Conservation (phyloP, 2,113 vertebrate species). For the Ginglymostoma cirratum region DNA sequence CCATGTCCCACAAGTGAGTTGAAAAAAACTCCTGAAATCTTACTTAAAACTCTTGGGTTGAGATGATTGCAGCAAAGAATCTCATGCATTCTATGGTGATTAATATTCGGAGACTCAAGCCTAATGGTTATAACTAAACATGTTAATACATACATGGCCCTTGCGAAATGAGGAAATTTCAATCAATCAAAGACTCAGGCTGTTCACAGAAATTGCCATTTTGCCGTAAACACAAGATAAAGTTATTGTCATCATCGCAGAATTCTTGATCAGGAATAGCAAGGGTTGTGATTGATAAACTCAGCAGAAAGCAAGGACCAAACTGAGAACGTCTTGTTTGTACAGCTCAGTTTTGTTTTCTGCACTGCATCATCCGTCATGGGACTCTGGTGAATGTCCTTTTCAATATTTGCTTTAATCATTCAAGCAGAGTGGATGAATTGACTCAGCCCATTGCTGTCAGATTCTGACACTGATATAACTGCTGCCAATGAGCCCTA, state of each 20-base stretch:
- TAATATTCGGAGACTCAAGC: neutral
- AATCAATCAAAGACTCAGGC: neutral
- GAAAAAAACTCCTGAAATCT: no score
- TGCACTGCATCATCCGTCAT: neutral
- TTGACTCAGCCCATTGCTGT: neutral
- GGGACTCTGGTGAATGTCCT: neutral
- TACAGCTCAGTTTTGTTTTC: neutral
- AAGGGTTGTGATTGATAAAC: neutral
- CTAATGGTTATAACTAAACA: neutral
- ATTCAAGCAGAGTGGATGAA: neutral
- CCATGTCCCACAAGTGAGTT: no score
- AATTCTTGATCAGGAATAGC: neutral
- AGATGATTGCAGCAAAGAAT: neutral
- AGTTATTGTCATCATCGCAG: neutral
- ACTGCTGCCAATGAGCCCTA: neutral
- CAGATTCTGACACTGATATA: slow-evolving; percentile 15
- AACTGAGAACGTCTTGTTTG: neutral
- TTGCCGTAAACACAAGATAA: neutral
- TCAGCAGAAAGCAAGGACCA: slow-evolving; percentile 11
- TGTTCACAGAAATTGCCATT: neutral
- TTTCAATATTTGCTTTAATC: neutral
- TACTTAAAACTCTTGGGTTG: neutral
- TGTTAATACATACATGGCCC: neutral
- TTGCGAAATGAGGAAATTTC: neutral
- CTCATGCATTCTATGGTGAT: neutral